Percentiles rank a stretch among this genome's conserved stretches.
Evolutionary conservation across 2,888 invertebrate genomes (phyloP).

Genomic region (Saturnia japonica): DNA sequence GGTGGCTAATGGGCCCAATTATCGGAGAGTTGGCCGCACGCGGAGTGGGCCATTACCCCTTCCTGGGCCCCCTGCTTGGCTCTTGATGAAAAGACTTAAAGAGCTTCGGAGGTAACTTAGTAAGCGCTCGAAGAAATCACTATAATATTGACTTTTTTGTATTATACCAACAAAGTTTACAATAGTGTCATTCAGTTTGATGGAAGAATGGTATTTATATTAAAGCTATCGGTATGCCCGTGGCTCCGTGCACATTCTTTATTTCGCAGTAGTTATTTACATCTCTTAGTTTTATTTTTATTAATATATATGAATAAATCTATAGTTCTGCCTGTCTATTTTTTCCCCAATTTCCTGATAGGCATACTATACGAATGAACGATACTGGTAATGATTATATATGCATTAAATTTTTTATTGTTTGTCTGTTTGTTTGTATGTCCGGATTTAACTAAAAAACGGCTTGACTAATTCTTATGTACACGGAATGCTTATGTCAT

Average conservation of each 20-base stretch:
- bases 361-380: too few relatives aligned
- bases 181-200: background rate
- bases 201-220: background rate
- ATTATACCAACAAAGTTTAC: background rate
- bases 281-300: too few relatives aligned
- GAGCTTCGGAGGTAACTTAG: slow-evolving; percentile 30
- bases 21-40: slow-evolving; percentile 61
- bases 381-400: too few relatives aligned
- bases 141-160: slow-evolving; percentile 25
- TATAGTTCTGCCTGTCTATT: too few relatives aligned
- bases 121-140: slow-evolving; percentile 35
- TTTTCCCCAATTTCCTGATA: too few relatives aligned
- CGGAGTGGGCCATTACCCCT: slow-evolving; percentile 63
- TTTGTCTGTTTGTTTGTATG: too few relatives aligned
- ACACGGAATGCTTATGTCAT: too few relatives aligned
- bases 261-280: background rate
- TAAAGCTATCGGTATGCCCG: background rate
- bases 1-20: slow-evolving; percentile 72
- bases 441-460: too few relatives aligned
- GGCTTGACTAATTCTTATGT: too few relatives aligned
- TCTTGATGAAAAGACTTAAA: slow-evolving; percentile 45
- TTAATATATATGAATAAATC: too few relatives aligned
- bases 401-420: too few relatives aligned
- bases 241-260: too few relatives aligned
- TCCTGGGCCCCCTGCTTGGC: slow-evolving; percentile 39